Conservation (phyloP, 2,888 invertebrate species). For the Caenorhabditis macrosperma region DNA sequence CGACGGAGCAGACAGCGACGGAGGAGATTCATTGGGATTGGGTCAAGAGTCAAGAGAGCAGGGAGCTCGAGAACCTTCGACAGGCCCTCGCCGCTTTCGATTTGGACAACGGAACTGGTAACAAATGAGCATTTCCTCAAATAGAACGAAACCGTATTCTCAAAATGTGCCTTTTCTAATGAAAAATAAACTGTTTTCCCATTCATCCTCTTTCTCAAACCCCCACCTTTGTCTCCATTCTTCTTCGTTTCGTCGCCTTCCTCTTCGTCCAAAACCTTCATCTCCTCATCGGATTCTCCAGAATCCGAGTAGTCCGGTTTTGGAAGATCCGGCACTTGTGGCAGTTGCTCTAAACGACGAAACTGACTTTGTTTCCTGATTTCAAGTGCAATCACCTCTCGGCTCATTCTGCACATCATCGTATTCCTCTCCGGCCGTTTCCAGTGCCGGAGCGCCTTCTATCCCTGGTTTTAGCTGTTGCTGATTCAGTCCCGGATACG, state of each 20-base stretch:
- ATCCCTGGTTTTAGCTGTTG: conserved; percentile 16
- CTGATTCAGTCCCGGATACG: conserved; percentile 12
- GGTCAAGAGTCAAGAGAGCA: too few relatives aligned
- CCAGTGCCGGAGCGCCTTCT: conserved; percentile 17
- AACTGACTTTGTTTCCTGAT: not conserved
- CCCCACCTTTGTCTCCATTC: not conserved
- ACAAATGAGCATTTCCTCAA: too few relatives aligned
- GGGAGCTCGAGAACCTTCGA: too few relatives aligned
- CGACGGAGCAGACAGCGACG: too few relatives aligned
- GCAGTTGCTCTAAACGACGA: conserved; percentile 3
- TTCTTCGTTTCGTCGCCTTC: conserved; percentile 1
- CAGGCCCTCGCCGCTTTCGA: too few relatives aligned
- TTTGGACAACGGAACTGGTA: too few relatives aligned
- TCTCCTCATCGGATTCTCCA: conserved; percentile 32
- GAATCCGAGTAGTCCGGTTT: conserved; percentile 42
- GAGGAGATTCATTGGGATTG: too few relatives aligned
- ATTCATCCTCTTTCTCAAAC: not conserved
- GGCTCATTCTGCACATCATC: conserved; percentile 33
- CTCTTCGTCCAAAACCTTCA: conserved; percentile 1
- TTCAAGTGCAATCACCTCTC: not conserved
- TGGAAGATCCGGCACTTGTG: conserved; percentile 26
- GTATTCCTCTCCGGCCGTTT: conserved; percentile 27
- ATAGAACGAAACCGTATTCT: too few relatives aligned
- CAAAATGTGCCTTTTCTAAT: too few relatives aligned
- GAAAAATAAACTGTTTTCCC: not conserved